Evolutionary conservation across 1,140 invertebrate species (phyloP), one percentile per base, ranked within the genome.

Genomic region (Helicorthomorpha holstii): DNA sequence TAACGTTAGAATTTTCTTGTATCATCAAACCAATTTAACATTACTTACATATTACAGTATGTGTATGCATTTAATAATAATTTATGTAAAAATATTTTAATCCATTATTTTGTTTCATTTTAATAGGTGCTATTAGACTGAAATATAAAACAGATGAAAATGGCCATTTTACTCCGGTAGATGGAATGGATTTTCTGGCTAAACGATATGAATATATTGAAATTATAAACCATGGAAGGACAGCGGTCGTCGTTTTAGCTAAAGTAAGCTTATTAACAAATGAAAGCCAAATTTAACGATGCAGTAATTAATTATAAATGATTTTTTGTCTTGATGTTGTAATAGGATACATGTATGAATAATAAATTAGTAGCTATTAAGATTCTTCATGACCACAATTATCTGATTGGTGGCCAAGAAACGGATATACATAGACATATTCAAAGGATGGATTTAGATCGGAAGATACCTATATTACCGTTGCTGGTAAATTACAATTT

Each of bases 341-440:
- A 50, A 2, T 52, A 66, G 65, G 66, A 67, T 54, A 58, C 59
- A 41, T 66, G 63, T 58, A 51, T 54, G 43, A 54, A 57, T 19
- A 56, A 63, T 34, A 43, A 54, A 42, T 27, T 56, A 19, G 60
- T 67, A 22, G 60, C 64, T 10, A 66, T 68, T 42, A 68, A 68
- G 54, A 59, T 67, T 2, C 54, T 68, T 1, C 65, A 68, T 48
- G 57, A 49, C 16, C 53, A 54, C 2, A 64, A 61, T 46, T 61
- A 58, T 21, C 55, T 58, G 27, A 59, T 68, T n/a, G 66, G 65
- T 22, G 50, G 58, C 23, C 65, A 67, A 53, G 66, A 68, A 52
- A 59, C 58, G 4, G 59, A 66, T 43, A 66, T 60, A 48, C n/a
- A n/a, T n/a, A n/a, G n/a, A n/a, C n/a, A n/a, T n/a, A n/a, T n/a